These are phyloP conservation scores for Syrmaticus mikado DNA, from an alignment of 2,113 vertebrate species.

Conservation along the genomic window DNA sequence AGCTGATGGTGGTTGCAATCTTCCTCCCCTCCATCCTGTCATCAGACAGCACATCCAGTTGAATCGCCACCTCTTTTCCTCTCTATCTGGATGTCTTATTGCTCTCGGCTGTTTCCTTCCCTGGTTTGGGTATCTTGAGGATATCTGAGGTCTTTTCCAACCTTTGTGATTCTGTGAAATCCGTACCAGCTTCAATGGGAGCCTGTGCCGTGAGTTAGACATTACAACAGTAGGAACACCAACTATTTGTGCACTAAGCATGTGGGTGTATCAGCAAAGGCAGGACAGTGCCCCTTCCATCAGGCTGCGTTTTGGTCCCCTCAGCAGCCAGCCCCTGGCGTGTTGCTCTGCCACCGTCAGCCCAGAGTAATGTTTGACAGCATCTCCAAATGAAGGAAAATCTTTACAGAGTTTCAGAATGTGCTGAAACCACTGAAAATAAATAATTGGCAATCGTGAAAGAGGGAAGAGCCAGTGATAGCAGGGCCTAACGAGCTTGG, in stretches of 20 bases:
- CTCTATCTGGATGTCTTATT: neutral
- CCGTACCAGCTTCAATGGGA: neutral
- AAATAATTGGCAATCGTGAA: neutral
- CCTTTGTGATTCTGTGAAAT: too few species aligned
- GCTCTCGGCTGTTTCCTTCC: neutral
- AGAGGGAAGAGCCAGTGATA: neutral
- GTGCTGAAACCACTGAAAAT: neutral
- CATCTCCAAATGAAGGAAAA: neutral
- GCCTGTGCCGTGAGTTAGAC: neutral
- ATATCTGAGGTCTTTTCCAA: neutral
- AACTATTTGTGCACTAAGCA: neutral
- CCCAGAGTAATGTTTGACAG: neutral
- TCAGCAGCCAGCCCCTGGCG: neutral
- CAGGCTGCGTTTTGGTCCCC: neutral
- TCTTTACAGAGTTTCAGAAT: neutral
- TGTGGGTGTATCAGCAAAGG: neutral
- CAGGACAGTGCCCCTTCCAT: neutral
- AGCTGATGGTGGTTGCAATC: neutral
- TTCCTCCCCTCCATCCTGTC: neutral
- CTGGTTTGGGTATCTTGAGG: neutral
- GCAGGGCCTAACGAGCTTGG: too few species aligned
- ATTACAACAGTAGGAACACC: neutral
- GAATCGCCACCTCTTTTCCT: neutral
- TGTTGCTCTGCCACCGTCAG: neutral
- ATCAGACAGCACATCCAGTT: neutral